A percentile compares a stretch with the other conserved stretches of the same genome.
These are phyloP conservation scores for Laterallus jamaicensis DNA, from an alignment of 2,113 vertebrate genomes.

Conservation along the genomic window DNA sequence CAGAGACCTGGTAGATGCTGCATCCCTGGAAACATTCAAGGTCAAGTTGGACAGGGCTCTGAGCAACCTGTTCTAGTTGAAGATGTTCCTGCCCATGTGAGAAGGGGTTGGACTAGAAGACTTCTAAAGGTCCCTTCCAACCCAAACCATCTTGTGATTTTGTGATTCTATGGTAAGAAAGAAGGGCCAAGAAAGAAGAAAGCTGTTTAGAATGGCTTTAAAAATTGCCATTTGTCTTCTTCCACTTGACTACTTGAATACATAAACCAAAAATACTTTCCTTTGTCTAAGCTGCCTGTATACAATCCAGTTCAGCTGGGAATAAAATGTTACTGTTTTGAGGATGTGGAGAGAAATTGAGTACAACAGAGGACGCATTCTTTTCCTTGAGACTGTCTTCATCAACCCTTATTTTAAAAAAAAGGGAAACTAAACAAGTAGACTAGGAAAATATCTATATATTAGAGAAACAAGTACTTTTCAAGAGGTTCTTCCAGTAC, in stretches of 20 bases:
- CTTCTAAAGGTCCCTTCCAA: neutral
- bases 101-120: neutral
- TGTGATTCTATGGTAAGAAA: neutral
- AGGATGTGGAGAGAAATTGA: neutral
- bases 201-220: neutral
- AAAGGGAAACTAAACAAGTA: neutral
- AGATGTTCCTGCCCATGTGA: neutral
- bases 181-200: neutral
- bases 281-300: neutral
- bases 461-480: neutral
- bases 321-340: neutral
- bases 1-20: neutral
- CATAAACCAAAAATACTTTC: neutral
- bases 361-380: neutral
- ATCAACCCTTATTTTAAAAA: neutral
- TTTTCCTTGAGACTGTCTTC: neutral
- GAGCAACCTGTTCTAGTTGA: neutral
- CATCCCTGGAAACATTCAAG: neutral
- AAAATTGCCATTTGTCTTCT: neutral
- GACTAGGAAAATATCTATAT: neutral
- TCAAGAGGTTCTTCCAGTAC: constrained; percentile 1
- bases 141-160: neutral
- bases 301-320: neutral
- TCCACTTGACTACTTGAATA: neutral
- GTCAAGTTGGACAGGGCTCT: neutral